Conservation (phyloP, 2,888 invertebrate genomes). For the Panzeria rudis region DNA sequence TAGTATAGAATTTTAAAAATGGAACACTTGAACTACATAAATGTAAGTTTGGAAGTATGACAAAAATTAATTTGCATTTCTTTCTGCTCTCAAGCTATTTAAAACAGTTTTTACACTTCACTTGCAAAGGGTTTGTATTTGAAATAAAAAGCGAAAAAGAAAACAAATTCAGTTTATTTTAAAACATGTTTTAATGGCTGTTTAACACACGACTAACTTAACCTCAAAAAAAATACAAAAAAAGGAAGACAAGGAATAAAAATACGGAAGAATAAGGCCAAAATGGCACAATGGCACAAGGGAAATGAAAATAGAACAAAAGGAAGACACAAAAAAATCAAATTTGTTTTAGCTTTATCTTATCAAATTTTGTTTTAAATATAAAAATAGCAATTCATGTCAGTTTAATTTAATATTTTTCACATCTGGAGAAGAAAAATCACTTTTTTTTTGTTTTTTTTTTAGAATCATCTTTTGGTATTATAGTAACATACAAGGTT, state of each 20-base stretch:
- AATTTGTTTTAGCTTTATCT: not conserved
- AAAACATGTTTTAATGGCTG: constrained; percentile 62
- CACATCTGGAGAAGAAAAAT: constrained; percentile 5
- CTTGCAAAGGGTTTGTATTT: constrained; percentile 49
- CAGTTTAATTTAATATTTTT: constrained; percentile 56
- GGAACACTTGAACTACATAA: constrained; percentile 60
- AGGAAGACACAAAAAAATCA: not conserved
- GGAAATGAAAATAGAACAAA: not conserved
- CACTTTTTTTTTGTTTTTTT: constrained; percentile 18
- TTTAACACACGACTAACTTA: constrained; percentile 66
- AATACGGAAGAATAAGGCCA: constrained; percentile 48
- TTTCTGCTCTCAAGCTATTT: constrained; percentile 35
- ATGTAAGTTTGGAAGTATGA: constrained; percentile 1
- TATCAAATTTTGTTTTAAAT: not conserved
- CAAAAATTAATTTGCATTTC: constrained; percentile 35
- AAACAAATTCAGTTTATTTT: constrained; percentile 37
- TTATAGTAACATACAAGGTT: constrained; percentile 47
- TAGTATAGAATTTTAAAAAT: constrained; percentile 33
- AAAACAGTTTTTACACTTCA: constrained; percentile 50
- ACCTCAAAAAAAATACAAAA: constrained; percentile 62
- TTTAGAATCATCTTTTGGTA: not conserved
- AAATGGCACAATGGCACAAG: constrained; percentile 25
- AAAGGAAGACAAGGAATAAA: constrained; percentile 49
- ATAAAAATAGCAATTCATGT: constrained; percentile 80
- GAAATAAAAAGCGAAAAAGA: constrained; percentile 2